Conservation (phyloP, 2,113 vertebrate species). For the Balaenoptera acutorostrata region DNA sequence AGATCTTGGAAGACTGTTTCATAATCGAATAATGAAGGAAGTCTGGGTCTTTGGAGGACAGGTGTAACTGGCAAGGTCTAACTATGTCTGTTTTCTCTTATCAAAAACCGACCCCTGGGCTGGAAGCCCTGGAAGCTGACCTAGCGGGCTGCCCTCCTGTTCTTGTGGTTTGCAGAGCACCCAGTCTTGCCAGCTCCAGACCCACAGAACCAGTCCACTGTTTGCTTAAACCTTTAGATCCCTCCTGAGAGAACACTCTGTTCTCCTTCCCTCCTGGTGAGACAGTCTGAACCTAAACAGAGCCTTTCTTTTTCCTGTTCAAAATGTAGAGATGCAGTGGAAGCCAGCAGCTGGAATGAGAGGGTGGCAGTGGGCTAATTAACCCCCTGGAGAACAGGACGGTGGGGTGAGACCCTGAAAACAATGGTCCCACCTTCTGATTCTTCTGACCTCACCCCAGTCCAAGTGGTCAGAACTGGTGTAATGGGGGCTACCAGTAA, state of each 20-base stretch:
- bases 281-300: background rate
- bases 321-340: background rate
- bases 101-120: background rate
- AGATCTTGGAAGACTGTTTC: background rate
- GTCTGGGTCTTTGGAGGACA: background rate
- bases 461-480: background rate
- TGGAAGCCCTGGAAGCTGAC: background rate
- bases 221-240: slow-evolving; percentile 32
- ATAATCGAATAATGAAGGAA: background rate
- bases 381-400: background rate
- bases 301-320: background rate
- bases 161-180: background rate
- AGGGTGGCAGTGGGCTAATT: too few relatives aligned
- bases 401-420: background rate
- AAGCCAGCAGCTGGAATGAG: background rate
- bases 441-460: background rate
- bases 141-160: background rate
- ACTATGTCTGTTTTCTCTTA: background rate
- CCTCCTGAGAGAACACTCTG: background rate
- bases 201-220: background rate
- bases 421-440: fast-evolving
- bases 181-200: background rate
- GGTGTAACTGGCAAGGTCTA: background rate
- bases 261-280: background rate
- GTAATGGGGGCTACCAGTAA: background rate